Conservation (phyloP, 2,888 invertebrate genomes). For the Selenia dentaria region DNA sequence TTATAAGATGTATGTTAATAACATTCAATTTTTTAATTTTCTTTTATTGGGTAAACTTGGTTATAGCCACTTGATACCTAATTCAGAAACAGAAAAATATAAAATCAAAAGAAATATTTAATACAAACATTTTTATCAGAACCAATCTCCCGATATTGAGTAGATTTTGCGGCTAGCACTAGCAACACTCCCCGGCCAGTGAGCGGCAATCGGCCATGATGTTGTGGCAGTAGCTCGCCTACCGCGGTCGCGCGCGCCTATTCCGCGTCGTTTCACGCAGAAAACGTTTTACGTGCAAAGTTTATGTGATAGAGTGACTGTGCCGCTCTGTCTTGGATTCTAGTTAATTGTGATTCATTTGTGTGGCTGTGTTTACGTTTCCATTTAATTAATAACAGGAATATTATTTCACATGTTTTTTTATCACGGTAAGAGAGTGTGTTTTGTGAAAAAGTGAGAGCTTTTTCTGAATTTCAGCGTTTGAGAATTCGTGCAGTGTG, state of each 20-base stretch:
- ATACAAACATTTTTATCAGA: too few species aligned
- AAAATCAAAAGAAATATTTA: too few species aligned
- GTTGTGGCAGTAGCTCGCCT: slow-evolving; percentile 38
- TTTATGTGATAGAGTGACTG: slow-evolving; percentile 48
- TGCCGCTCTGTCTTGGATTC: slow-evolving; percentile 44
- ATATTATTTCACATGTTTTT: background rate
- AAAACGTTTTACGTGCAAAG: slow-evolving; percentile 36
- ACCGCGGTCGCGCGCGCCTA: slow-evolving; percentile 34
- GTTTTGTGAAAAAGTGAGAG: background rate
- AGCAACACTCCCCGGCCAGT: slow-evolving; percentile 61
- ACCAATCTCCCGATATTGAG: slow-evolving; percentile 20
- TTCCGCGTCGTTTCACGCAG: slow-evolving; percentile 17
- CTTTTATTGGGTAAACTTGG: too few species aligned
- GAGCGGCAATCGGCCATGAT: slow-evolving; percentile 74
- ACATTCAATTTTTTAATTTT: too few species aligned
- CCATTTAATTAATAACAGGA: slow-evolving; percentile 4
- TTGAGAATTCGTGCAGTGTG: background rate
- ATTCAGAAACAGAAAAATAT: too few species aligned
- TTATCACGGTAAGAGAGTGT: slow-evolving; percentile 5
- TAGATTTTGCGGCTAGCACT: slow-evolving; percentile 16
- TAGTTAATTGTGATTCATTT: slow-evolving; percentile 41
- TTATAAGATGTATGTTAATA: too few species aligned
- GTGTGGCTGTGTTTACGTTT: slow-evolving; percentile 62
- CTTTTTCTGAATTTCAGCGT: background rate
- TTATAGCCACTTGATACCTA: too few species aligned